These are phyloP conservation scores for Drosophila leonis DNA, from an alignment of 2,888 invertebrate genomes.

Conservation along the genomic window DNA sequence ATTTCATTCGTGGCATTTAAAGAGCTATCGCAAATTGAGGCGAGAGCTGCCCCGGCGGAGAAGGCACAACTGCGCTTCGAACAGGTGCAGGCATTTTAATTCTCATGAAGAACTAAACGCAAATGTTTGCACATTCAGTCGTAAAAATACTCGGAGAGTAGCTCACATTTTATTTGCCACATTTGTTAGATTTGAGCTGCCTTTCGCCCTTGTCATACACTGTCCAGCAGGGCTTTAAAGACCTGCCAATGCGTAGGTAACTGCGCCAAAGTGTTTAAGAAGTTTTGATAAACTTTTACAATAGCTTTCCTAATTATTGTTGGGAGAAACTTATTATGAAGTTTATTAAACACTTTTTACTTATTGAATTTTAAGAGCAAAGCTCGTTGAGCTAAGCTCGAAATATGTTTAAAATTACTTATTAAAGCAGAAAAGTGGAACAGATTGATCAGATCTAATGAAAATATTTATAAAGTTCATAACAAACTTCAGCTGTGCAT, in stretches of 20 bases:
- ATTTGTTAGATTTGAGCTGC: constrained; percentile 45
- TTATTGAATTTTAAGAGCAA: not conserved
- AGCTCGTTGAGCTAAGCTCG: not conserved
- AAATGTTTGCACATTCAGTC: constrained; percentile 54
- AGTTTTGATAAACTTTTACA: not conserved
- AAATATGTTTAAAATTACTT: not conserved
- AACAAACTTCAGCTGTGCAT: not conserved
- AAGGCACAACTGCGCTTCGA: not conserved
- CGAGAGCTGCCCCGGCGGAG: not conserved
- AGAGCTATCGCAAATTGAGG: constrained; percentile 13
- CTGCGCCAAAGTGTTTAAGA: not conserved
- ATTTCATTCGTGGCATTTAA: constrained; percentile 44
- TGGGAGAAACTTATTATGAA: not conserved
- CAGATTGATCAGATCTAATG: not conserved
- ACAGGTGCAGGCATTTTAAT: constrained; percentile 51
- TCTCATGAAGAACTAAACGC: constrained; percentile 47
- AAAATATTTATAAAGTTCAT: not conserved
- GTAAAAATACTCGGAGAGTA: constrained; percentile 23
- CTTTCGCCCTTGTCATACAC: constrained; percentile 23
- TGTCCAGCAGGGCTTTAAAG: not conserved
- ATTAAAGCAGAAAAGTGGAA: not conserved
- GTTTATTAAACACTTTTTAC: not conserved
- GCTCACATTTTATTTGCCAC: constrained; percentile 43
- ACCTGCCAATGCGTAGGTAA: not conserved
- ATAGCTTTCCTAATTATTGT: constrained; percentile 7